These are phyloP conservation scores for Phragmatobia fuliginosa DNA, from an alignment of 2,888 invertebrate genomes.

Conservation along the genomic window DNA sequence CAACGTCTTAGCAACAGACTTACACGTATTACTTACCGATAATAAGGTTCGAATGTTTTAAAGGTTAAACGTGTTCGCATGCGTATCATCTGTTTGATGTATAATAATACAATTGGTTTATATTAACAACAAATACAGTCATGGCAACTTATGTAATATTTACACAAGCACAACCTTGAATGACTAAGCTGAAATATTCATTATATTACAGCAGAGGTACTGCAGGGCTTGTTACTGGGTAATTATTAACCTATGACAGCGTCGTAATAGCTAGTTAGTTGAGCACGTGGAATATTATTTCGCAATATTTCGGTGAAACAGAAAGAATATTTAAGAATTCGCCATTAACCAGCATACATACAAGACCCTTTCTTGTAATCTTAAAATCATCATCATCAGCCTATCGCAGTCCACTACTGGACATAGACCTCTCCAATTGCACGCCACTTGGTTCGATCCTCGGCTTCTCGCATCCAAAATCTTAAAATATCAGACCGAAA, in stretches of 20 bases:
- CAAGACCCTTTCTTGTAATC: too few relatives aligned
- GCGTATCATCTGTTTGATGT: conserved; percentile 5
- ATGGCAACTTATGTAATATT: conserved; percentile 27
- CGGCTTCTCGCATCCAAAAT: too few relatives aligned
- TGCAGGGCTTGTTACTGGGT: not conserved
- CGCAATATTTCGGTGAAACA: too few relatives aligned
- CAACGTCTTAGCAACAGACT: conserved; percentile 14
- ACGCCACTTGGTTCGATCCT: too few relatives aligned
- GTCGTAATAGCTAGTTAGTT: not conserved
- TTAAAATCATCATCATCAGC: too few relatives aligned
- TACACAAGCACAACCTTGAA: conserved; percentile 35
- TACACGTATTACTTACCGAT: conserved; percentile 14
- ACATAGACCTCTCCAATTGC: too few relatives aligned
- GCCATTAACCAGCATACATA: not conserved
- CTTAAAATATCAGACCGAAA: too few relatives aligned
- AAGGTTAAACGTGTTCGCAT: conserved; percentile 8
- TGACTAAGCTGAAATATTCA: conserved; percentile 9
- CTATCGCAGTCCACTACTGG: too few relatives aligned
- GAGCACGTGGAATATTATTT: too few relatives aligned
- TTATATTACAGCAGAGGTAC: conserved; percentile 22
- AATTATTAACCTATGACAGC: not conserved
- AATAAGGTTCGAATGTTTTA: conserved; percentile 21
- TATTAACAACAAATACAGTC: conserved; percentile 8
- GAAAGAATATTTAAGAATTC: too few relatives aligned
- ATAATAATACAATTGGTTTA: conserved; percentile 9